Base-by-base conservation (phyloP, 1,140 invertebrate species). In the Pogonomyrmex barbatus region DNA sequence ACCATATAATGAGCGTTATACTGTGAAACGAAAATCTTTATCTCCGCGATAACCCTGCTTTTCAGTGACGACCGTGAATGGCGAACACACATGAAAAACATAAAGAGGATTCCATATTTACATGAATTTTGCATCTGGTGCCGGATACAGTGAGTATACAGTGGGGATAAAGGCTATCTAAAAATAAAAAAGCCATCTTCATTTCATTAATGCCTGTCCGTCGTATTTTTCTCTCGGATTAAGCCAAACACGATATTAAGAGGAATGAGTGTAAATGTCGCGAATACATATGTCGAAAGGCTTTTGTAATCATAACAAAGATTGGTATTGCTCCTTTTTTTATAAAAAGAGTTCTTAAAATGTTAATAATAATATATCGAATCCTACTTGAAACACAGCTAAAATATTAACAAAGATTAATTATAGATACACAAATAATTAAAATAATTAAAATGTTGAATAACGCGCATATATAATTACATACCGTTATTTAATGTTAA, bases 141-240 rank as follows among this genome's bases (percentile, higher is more conserved):
- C 24, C 85, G 45, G 58, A 42, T 36, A 47, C 30, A 33, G n/a
- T 70, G 24, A 47, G 77, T 14, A 24, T 24, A 24, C 24, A 24
- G 24, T 36, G 14, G 14, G 14, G 39, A 79, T 79, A 79, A 79
- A 70, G 24, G 10, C 24, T 63, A 30, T 24, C 4, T 60, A 56
- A 70, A 75, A n/a, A 39, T 65, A 75, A 87, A 84, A 87, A 56
- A 81, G 17, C 47, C n/a, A 9, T 8, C 78, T 81, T 81, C 33
- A 81, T 81, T 81, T 81, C 78, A 81, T 81, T 81, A 81, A 71
- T 71, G 78, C 39, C 14, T 81, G 65, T 71, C 77, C 65, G 47
- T 70, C 50, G 50, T 24, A 52, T 14, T 71, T 30, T n/a, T 81
- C 78, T 36, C 36, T 56, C 24, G 8, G 50, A 33, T 50, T 42